Base-by-base conservation (phyloP, 2,113 vertebrate genomes). In the Myxocyprinus asiaticus region DNA sequence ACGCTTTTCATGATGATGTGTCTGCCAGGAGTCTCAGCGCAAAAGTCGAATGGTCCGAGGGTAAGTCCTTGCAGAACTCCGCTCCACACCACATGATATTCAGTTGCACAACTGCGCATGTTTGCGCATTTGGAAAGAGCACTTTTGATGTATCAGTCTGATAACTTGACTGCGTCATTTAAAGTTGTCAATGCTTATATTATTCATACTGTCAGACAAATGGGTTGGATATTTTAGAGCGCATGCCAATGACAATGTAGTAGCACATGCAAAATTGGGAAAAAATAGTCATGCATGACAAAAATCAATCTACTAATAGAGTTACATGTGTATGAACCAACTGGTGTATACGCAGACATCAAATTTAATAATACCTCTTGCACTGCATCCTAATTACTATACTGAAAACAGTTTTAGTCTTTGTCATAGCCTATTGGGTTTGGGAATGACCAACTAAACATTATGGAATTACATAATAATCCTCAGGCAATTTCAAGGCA, bases 31-130 rank as follows among this genome's bases (percentile, higher is more conserved):
- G 92, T 82, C 56, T 82, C 84, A 79, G 85, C 90, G 71, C 96
- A 98, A 91, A 94, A 95, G 65, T 88, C 93, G 75, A 86, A 93
- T 0, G 94, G 94, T 62, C 94, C 95, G 8, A 88, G 95, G 95
- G 96, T 97, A 93, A 97, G 96, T 94, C 48, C 4, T 56, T 53
- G 22, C 47, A 22, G 7, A 53, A 53, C 73, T 8, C 73, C 17
- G 17, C 47, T 65, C 9, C 22, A n/a, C 3, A 3, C 48, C 10
- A 17, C 67, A 42, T 69, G 0, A 10, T 9, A 12, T 47, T 50
- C 4, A 53, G 67, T 33, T 33, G 22, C 22, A 33, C 22, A 33
- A 33, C 65, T 44, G 15, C 66, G 61, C 61, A 55, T 55, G 59
- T 76, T 58, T n/a, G 75, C 48, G 22, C 58, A 78, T 78, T 78